phyloP scores from a whole-genome alignment of 1,140 invertebrate species.

The Dendrolimus punctatus region DNA sequence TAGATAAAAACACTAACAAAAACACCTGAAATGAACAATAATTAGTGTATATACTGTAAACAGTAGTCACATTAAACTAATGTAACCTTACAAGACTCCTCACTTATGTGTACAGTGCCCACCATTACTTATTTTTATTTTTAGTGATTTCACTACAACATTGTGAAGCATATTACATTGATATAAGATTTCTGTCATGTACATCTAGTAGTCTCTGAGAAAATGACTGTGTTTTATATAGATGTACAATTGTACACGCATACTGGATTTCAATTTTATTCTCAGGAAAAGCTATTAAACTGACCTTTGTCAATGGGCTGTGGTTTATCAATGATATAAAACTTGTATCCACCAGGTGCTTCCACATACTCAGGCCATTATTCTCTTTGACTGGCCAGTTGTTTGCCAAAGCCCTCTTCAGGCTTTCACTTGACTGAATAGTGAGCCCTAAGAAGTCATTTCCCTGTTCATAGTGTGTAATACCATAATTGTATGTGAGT shows the following conservation, averaged over 20 bases:
- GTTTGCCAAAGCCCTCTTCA: slow-evolving; percentile 79
- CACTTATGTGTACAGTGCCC: too few species aligned
- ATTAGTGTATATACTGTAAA: too few species aligned
- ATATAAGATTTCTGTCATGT: too few species aligned
- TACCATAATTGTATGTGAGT: slow-evolving; percentile 97
- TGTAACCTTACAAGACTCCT: too few species aligned
- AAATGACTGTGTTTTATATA: too few species aligned
- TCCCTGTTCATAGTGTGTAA: slow-evolving; percentile 85
- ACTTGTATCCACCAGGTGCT: slow-evolving; percentile 94
- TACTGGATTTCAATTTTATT: background rate
- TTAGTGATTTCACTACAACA: too few species aligned
- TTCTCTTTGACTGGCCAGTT: slow-evolving; percentile 79
- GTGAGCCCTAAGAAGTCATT: slow-evolving; percentile 95
- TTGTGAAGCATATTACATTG: too few species aligned
- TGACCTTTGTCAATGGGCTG: slow-evolving; percentile 77
- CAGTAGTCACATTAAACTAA: too few species aligned
- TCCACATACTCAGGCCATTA: slow-evolving; percentile 75
- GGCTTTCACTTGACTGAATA: slow-evolving; percentile 83
- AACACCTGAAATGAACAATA: too few species aligned
- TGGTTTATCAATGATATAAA: slow-evolving; percentile 83
- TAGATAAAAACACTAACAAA: too few species aligned
- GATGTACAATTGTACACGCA: background rate
- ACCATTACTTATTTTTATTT: too few species aligned
- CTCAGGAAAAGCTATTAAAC: slow-evolving; percentile 7
- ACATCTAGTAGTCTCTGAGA: too few species aligned